Conservation (phyloP, 2,797 vertebrate genomes). For the Halcyon leucocephala region DNA sequence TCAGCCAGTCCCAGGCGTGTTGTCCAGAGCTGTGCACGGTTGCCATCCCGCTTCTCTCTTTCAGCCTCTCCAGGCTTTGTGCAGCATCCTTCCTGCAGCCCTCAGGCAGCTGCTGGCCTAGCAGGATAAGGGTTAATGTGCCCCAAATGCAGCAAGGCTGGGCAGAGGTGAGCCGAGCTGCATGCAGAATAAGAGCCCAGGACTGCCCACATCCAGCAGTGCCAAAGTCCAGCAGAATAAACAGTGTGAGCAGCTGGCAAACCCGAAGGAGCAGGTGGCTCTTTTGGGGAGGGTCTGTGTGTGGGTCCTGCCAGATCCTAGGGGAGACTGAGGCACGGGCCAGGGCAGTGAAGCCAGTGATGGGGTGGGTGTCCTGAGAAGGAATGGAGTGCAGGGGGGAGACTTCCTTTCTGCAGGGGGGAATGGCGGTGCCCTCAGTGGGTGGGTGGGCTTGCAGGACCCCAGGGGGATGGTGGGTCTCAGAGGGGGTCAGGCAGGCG, state of each 20-base stretch:
- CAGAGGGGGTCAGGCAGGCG: fast-evolving
- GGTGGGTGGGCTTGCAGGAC: background rate
- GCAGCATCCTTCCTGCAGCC: background rate
- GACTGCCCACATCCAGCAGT: background rate
- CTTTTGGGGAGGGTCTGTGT: background rate
- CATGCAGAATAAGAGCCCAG: background rate
- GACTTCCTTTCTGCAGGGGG: background rate
- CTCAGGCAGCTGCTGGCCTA: background rate
- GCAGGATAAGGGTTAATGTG: background rate
- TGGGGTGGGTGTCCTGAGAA: background rate
- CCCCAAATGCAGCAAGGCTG: background rate
- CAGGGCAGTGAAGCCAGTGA: background rate
- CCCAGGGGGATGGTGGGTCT: background rate
- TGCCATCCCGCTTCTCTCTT: background rate
- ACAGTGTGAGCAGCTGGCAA: background rate
- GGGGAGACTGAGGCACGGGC: background rate
- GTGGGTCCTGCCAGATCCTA: background rate
- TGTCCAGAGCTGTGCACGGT: no score
- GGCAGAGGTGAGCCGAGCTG: background rate
- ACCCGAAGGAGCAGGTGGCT: background rate
- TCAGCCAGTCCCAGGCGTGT: background rate
- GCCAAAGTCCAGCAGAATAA: constrained; percentile 19
- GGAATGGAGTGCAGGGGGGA: background rate
- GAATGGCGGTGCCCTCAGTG: fast-evolving
- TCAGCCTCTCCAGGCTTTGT: background rate